Base-by-base conservation (phyloP, 2,888 invertebrate genomes). In the Mythimna loreyi region DNA sequence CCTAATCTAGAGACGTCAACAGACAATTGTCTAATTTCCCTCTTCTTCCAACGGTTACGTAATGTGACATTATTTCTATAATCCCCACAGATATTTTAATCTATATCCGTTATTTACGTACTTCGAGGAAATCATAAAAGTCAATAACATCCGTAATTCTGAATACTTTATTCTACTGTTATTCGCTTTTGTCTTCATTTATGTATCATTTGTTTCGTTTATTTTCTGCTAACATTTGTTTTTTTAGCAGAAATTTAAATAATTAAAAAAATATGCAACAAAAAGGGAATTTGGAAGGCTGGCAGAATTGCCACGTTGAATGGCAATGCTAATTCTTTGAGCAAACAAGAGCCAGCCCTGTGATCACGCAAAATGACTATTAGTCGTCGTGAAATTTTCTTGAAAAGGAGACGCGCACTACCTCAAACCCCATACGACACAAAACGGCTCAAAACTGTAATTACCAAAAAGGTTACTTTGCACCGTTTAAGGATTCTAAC, bases 91-190 rank as follows among this genome's bases (percentile, higher is more conserved):
- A 69, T 73, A 67, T 66, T 66, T 61, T 77, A 68, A 78, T 72
- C 60, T 62, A 36, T 57, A 66, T 73, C 65, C 61, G 47, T 70
- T 80, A 77, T 74, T 74, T 76, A 74, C 63, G 66, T 53, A 65
- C 33, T 62, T 70, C 53, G 40, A 75, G 81, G 82, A 75, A 83
- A 81, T 78, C 81, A 67, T 82, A 76, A 78, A 83, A 70, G 69
- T 74, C 81, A 70, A 83, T 78, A 75, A 70, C 73, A 76, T 78
- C 72, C 75, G 72, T 68, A 78, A 74, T 74, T 74, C 47, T 49
- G 43, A 40, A 50, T 72, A 43, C 69, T 82, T 78, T 78, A 78
- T 78, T 52, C 60, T 49, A 63, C 60, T 78, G 57, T 75, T 80
- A 64, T 83, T 75, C 52, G 50, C 33, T 57, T 80, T 56, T 71